Evolutionary conservation across 2,113 vertebrate species (phyloP), one percentile per base, ranked within the genome.

Genomic region (Syrmaticus mikado): DNA sequence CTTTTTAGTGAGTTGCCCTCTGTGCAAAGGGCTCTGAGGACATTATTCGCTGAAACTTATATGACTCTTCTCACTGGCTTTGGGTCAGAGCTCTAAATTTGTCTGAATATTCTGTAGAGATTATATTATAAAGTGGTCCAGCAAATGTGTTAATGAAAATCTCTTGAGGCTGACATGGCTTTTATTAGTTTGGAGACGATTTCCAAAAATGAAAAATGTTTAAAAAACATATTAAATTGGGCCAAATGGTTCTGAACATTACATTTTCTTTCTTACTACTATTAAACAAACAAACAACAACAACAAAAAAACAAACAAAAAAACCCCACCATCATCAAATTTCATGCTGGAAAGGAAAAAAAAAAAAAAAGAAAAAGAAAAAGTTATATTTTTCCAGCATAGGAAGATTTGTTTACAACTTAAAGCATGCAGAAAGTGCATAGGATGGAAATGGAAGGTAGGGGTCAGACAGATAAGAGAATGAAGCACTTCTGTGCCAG

Each of bases 1-100:
- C n/a, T 89, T 92, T 89, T 92, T 61, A 90, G 95, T 58, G 45
- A 94, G 66, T 73, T 96, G 94, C 91, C 91, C 90, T 83, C 87
- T 86, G 73, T 50, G 90, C 87, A 95, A 93, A 92, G 76, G 58
- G 78, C 70, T 84, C 82, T 12, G 20, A 87, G 46, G 91, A 81
- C 43, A 61, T 72, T 71, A 75, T 85, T 88, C 90, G 68, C 58
- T 55, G 61, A 62, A 88, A 85, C 80, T 90, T 93, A 95, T 90
- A 88, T 0, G 45, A 82, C 48, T 94, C 70, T 92, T 95, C 94
- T 70, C 85, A 66, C 40, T 72, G 82, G 83, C 80, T 94, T 88
- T 68, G 66, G 53, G 70, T 75, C 61, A 78, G 61, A 72, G 90
- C 82, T 28, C 53, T 93, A 90, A 91, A 95, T 82, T 41, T 89